A percentile compares a stretch with the other conserved stretches of the same genome.
Conservation (phyloP, 1,140 invertebrate species). For the Saccostrea glomerata region DNA sequence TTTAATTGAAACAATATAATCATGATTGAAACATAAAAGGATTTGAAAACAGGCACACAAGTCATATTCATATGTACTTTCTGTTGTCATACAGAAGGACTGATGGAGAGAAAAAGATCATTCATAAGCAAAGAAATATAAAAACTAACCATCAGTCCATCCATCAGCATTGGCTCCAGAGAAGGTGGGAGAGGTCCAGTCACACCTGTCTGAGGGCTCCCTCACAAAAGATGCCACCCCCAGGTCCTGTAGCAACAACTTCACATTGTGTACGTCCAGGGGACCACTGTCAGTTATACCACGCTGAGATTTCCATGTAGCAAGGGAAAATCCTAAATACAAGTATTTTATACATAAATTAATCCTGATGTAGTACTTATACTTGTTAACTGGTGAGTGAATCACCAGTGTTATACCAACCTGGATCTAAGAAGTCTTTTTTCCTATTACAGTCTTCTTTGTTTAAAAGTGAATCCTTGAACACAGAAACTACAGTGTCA, state of each 20-base stretch:
- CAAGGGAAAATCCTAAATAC: constrained; percentile 42
- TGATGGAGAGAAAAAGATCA: too few relatives aligned
- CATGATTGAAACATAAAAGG: too few relatives aligned
- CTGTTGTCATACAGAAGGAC: too few relatives aligned
- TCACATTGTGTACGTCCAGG: constrained; percentile 17
- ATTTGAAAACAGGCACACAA: too few relatives aligned
- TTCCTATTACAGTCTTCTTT: constrained; percentile 45
- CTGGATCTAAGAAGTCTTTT: constrained; percentile 45
- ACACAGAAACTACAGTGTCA: constrained; percentile 33
- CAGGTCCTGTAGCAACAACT: constrained; percentile 42
- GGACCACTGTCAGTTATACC: constrained; percentile 6
- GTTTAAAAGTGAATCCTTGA: constrained; percentile 35
- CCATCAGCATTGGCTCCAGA: constrained; percentile 23
- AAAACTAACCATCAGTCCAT: constrained; percentile 48
- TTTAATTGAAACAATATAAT: too few relatives aligned
- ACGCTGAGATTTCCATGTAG: constrained; percentile 40
- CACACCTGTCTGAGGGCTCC: constrained; percentile 40
- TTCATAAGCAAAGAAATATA: not conserved
- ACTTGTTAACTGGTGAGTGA: not conserved
- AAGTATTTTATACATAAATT: not conserved
- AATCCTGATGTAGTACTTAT: not conserved
- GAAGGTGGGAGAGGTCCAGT: not conserved
- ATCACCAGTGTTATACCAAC: not conserved
- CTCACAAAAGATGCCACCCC: constrained; percentile 44
- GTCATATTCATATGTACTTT: too few relatives aligned